phyloP scores from a whole-genome alignment of 2,113 vertebrate genomes.

The Limanda limanda region DNA sequence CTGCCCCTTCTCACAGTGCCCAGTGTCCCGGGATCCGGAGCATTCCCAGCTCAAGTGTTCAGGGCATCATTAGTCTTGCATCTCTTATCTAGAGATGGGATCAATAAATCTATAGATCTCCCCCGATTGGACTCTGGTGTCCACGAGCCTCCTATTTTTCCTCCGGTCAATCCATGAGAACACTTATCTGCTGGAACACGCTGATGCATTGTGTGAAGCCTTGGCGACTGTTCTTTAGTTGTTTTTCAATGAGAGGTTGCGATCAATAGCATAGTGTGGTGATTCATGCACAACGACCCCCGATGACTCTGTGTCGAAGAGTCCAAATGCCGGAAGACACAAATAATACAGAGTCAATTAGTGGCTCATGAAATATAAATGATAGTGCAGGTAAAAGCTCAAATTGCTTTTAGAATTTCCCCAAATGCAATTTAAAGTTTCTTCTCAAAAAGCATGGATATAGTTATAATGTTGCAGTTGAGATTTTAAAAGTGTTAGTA shows the following conservation, averaged over 20 bases:
- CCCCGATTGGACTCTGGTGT: slow-evolving; percentile 67
- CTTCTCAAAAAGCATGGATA: slow-evolving; percentile 13
- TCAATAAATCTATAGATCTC: slow-evolving; percentile 82
- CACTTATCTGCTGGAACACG: slow-evolving; percentile 77
- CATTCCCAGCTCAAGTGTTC: slow-evolving; percentile 49
- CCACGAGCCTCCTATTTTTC: slow-evolving; percentile 64
- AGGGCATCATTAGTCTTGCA: slow-evolving; percentile 75
- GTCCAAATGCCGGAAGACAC: slow-evolving; percentile 56
- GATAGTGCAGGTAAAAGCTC: slow-evolving; percentile 46
- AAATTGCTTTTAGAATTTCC: slow-evolving; percentile 24
- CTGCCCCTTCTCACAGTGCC: slow-evolving; percentile 4
- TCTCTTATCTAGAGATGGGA: slow-evolving; percentile 73
- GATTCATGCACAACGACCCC: slow-evolving; percentile 62
- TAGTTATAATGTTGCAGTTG: slow-evolving; percentile 17
- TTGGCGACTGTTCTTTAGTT: slow-evolving; percentile 82
- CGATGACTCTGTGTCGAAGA: slow-evolving; percentile 46
- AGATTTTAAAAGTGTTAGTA: slow-evolving; percentile 26
- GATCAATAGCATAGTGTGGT: slow-evolving; percentile 72
- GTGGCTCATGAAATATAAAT: slow-evolving; percentile 65
- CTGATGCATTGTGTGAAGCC: slow-evolving; percentile 73
- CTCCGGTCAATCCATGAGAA: slow-evolving; percentile 72
- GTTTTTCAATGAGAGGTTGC: slow-evolving; percentile 75
- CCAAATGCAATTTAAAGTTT: slow-evolving; percentile 30
- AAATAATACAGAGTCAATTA: slow-evolving; percentile 59
- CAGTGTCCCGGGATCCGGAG: slow-evolving; percentile 40